These are phyloP conservation scores for Diorhabda carinulata DNA, from an alignment of 1,140 invertebrate genomes.

Conservation along the genomic window DNA sequence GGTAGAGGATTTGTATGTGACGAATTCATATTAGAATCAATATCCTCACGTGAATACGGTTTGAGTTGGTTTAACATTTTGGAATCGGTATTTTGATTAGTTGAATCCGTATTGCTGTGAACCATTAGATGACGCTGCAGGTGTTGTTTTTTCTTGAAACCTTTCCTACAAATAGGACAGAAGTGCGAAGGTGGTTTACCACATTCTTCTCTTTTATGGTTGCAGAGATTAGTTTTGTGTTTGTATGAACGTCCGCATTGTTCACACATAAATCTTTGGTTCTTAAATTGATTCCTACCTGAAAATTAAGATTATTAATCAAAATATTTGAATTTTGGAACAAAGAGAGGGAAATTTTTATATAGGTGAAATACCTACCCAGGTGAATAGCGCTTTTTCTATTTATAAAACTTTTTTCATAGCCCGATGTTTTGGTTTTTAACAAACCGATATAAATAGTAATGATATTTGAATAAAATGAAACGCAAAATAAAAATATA, in stretches of 20 bases:
- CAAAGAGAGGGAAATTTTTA: too few relatives aligned
- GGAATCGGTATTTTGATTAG: slow-evolving; percentile 15
- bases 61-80: slow-evolving; percentile 20
- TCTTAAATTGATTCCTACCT: slow-evolving; percentile 11
- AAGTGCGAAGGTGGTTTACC: slow-evolving; percentile 40
- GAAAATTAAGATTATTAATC: not conserved
- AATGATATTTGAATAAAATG: too few relatives aligned
- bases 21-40: not conserved
- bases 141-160: slow-evolving; percentile 59
- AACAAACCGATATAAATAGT: too few relatives aligned
- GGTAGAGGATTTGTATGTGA: not conserved
- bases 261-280: slow-evolving; percentile 35
- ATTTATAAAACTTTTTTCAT: too few relatives aligned
- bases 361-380: too few relatives aligned
- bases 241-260: slow-evolving; percentile 40
- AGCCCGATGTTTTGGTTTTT: too few relatives aligned
- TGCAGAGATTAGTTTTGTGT: slow-evolving; percentile 37
- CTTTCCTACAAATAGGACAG: slow-evolving; percentile 64
- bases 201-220: slow-evolving; percentile 41
- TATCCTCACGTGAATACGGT: slow-evolving; percentile 10
- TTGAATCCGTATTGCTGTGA: slow-evolving; percentile 24
- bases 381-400: too few relatives aligned
- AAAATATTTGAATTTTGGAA: too few relatives aligned
- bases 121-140: slow-evolving; percentile 48
- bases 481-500: too few relatives aligned